A percentile compares a stretch with the other conserved stretches of the same genome.
Evolutionary conservation across 2,113 vertebrate genomes (phyloP).

Genomic region (Ophthalmolycus amberensis): DNA sequence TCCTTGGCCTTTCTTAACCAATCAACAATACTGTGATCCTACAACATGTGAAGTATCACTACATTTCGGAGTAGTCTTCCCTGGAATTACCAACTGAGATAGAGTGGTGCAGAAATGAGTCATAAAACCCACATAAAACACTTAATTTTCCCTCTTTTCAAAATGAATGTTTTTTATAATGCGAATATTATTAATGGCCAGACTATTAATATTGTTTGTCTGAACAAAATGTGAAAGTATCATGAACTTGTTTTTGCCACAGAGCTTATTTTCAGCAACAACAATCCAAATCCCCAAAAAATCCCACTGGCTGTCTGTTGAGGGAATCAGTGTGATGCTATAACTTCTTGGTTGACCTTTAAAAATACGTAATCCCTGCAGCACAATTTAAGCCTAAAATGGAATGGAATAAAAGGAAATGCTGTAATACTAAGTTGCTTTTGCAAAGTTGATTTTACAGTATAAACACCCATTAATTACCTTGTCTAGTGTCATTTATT

Average conservation of each 20-base stretch:
- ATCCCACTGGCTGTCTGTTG: neutral
- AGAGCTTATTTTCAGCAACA: too few species aligned
- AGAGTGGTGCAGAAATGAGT: neutral
- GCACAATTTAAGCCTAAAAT: neutral
- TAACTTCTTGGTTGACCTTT: neutral
- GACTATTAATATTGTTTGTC: neutral
- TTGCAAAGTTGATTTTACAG: neutral
- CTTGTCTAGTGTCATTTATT: neutral
- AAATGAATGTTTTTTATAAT: too few species aligned
- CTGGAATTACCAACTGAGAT: neutral
- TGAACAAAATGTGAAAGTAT: too few species aligned
- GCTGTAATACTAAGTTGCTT: neutral
- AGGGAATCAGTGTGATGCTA: neutral
- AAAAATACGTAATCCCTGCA: neutral
- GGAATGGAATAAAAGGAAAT: neutral
- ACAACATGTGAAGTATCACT: too few species aligned
- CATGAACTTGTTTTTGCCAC: too few species aligned
- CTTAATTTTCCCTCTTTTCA: too few species aligned
- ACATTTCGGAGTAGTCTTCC: neutral
- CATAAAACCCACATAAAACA: neutral
- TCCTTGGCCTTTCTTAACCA: neutral
- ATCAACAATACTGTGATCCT: neutral
- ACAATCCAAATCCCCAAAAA: neutral
- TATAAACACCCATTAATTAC: neutral
- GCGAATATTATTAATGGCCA: neutral